Evolutionary conservation across 2,888 invertebrate species (phyloP), one percentile per base, ranked within the genome.

Genomic region (Macropis europaea): DNA sequence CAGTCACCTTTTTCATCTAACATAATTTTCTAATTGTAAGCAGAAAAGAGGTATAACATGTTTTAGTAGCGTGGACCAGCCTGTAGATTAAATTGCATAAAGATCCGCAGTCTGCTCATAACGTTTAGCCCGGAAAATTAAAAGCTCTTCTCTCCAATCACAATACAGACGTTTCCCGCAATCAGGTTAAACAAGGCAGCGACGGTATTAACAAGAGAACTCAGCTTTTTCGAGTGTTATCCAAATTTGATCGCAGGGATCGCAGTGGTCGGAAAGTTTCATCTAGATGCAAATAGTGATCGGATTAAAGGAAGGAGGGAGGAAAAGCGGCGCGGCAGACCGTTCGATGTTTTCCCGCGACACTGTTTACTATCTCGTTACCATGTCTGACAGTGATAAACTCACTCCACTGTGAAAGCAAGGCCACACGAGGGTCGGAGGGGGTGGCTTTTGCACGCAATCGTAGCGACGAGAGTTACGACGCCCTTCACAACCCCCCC

Each of bases 331-430:
- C n/a, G n/a, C n/a, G n/a, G 40, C 40, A 62, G 43, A 22, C 50
- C 36, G 24, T 42, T 40, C 54, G 59, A 50, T 43, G 62, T 61
- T 69, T 66, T 60, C 40, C 19, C 30, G 54, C 63, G 43, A 64
- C 47, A 45, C 40, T 79, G 69, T 78, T 80, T 76, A 62, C 70
- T 62, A 53, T 70, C 78, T 70, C 73, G 77, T 80, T 81, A 70
- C 64, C 43, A 67, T 52, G 64, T 61, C 60, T 73, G 79, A 77
- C 79, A 76, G 63, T 81, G 80, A 78, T 73, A 73, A 81, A 80
- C 73, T 71, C 68, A 52, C 68, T 61, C 50, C 48, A 59, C 28
- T 47, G 66, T 45, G 64, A 69, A 69, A 60, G 75, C 70, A 75
- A 70, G 68, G 67, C 64, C 68, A 52, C 28, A 56, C 50, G 45